phyloP scores from a whole-genome alignment of 2,113 vertebrate species.

The Balaenoptera acutorostrata region DNA sequence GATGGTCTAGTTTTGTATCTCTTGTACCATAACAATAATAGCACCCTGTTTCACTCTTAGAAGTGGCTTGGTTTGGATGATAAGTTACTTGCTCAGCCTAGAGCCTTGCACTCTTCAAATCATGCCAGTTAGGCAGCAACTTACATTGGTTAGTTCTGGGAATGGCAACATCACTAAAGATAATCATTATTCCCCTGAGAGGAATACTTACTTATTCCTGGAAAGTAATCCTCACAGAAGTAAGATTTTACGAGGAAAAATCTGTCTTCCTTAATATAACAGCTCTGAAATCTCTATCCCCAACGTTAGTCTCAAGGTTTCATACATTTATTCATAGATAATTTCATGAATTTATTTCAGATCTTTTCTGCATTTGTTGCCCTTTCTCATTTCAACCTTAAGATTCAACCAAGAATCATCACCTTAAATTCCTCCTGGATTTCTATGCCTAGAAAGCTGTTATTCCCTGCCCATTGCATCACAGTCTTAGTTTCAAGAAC shows the following conservation, averaged over 20 bases:
- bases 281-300: background rate
- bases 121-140: background rate
- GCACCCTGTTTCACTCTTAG: background rate
- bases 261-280: background rate
- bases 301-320: background rate
- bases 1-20: background rate
- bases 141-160: background rate
- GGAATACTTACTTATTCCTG: background rate
- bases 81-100: background rate
- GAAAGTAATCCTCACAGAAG: constrained; percentile 5
- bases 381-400: background rate
- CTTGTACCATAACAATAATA: background rate
- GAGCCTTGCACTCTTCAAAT: background rate
- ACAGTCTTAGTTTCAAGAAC: background rate
- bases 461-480: background rate
- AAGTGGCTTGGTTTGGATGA: background rate
- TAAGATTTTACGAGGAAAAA: background rate
- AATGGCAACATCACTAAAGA: background rate
- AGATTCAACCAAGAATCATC: background rate
- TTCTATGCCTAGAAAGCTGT: background rate
- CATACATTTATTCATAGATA: background rate
- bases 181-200: background rate
- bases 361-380: background rate
- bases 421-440: background rate
- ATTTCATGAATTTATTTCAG: background rate